These are phyloP conservation scores for Staurois parvus DNA, from an alignment of 2,797 vertebrate species.

Conservation along the genomic window DNA sequence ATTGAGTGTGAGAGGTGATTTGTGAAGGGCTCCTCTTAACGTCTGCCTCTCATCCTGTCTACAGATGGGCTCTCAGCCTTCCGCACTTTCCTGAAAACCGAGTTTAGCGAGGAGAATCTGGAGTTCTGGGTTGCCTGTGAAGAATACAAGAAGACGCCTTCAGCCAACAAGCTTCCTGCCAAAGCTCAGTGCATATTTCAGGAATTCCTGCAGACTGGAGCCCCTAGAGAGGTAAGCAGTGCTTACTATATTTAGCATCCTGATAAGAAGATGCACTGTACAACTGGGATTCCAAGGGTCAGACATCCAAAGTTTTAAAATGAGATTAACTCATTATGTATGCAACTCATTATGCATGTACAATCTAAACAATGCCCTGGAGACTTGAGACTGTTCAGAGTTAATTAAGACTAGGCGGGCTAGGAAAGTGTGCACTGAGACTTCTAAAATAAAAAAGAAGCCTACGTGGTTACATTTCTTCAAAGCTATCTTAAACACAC, in stretches of 20 bases:
- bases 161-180: conserved; percentile 82
- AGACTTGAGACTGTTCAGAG: too few relatives aligned
- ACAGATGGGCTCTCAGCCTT: conserved; percentile 91
- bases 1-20: neutral
- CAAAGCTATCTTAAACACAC: too few relatives aligned
- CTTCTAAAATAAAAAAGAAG: too few relatives aligned
- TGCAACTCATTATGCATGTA: neutral
- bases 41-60: conserved; percentile 33
- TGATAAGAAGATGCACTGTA: neutral
- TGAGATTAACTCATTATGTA: neutral
- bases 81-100: conserved; percentile 89
- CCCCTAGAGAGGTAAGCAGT: conserved; percentile 87
- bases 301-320: neutral
- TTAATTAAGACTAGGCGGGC: too few relatives aligned
- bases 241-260: conserved; percentile 1
- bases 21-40: neutral
- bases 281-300: neutral
- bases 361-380: neutral
- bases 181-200: conserved; percentile 91
- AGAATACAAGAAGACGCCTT: conserved; percentile 92
- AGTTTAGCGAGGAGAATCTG: conserved; percentile 96
- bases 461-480: too few relatives aligned
- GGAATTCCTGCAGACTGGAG: conserved; percentile 89
- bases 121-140: conserved; percentile 97
- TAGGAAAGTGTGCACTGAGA: too few relatives aligned